These are phyloP conservation scores for Henicopernis longicauda DNA, from an alignment of 2,113 vertebrate species.

Conservation along the genomic window DNA sequence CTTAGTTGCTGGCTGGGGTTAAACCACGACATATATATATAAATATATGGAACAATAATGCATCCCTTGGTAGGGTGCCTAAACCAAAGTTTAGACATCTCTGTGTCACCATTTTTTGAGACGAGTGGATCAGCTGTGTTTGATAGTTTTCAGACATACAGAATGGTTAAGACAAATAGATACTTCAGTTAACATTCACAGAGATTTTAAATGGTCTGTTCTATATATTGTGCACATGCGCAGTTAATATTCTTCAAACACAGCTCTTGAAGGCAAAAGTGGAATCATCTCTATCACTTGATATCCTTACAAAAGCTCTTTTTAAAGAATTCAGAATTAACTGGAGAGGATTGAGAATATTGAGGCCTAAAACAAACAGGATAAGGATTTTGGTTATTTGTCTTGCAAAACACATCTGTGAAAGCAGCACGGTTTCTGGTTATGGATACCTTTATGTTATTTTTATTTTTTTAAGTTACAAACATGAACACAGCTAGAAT, in stretches of 20 bases:
- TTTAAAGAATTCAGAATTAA: background rate
- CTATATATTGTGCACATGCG: background rate
- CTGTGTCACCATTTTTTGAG: background rate
- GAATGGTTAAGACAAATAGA: background rate
- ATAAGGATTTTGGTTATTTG: background rate
- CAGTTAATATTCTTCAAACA: background rate
- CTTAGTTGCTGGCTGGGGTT: too few species aligned
- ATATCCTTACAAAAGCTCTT: background rate
- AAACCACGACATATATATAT: too few species aligned
- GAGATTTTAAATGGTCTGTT: background rate
- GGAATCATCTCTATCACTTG: background rate
- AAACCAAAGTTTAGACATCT: background rate
- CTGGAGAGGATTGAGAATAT: background rate
- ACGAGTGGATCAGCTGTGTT: background rate
- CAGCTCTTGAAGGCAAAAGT: background rate
- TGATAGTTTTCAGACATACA: background rate
- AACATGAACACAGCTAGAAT: background rate
- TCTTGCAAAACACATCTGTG: background rate
- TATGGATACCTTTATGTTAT: background rate
- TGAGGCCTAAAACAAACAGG: background rate
- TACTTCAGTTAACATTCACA: background rate
- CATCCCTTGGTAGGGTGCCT: background rate
- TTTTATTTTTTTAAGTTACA: background rate
- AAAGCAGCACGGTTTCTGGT: background rate
- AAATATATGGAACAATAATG: background rate